Percentiles rank a stretch among this genome's conserved stretches.
Evolutionary conservation across 1,140 invertebrate species (phyloP).

Genomic region (Drosophila busckii): DNA sequence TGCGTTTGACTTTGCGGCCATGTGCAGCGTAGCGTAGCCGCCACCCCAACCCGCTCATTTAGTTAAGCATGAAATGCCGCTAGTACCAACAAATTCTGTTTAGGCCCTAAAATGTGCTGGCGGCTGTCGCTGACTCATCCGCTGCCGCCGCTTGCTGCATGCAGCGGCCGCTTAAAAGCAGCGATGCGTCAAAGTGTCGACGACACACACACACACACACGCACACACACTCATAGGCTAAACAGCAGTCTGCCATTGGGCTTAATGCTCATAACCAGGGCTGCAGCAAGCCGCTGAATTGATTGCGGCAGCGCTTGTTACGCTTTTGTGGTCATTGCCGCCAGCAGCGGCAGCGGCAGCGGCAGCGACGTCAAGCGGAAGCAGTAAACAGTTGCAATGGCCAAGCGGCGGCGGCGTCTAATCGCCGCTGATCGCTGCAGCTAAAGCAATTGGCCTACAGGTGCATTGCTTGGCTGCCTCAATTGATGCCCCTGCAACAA

Average conservation of each 20-base stretch:
- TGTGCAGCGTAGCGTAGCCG: constrained; percentile 51
- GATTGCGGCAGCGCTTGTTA: constrained; percentile 51
- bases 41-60: constrained; percentile 28
- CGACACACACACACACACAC: constrained; percentile 41
- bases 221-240: neutral
- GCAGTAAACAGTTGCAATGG: constrained; percentile 54
- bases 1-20: neutral
- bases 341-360: neutral
- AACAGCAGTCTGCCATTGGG: constrained; percentile 2
- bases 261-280: neutral
- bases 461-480: constrained; percentile 52
- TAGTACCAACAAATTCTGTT: too few relatives aligned
- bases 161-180: constrained; percentile 50
- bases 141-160: constrained; percentile 34
- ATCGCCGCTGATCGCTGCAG: constrained; percentile 39
- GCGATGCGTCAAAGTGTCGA: constrained; percentile 70
- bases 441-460: constrained; percentile 24
- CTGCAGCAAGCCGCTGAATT: constrained; percentile 17
- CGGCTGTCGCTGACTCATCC: constrained; percentile 18
- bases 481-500: constrained; percentile 41
- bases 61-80: constrained; percentile 54
- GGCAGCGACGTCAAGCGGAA: constrained; percentile 45
- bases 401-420: constrained; percentile 15
- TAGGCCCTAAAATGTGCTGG: too few relatives aligned
- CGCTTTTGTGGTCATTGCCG: constrained; percentile 52